phyloP scores from a whole-genome alignment of 2,797 vertebrate species.

The Rhinoraja longicauda region DNA sequence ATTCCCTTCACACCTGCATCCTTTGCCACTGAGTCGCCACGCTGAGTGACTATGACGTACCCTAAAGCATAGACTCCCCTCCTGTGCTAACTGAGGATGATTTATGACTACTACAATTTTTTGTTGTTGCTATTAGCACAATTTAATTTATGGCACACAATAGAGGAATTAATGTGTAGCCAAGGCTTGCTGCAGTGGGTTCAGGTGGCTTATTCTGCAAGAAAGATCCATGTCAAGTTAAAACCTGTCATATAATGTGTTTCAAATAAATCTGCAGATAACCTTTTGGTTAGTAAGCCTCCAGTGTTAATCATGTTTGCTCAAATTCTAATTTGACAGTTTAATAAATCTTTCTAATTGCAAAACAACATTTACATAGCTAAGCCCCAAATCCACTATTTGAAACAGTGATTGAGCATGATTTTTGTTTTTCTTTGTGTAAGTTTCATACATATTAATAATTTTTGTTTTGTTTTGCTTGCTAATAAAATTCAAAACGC shows the following conservation, averaged over 20 bases:
- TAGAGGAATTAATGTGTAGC: slow-evolving; percentile 64
- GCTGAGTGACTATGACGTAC: slow-evolving; percentile 61
- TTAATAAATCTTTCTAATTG: slow-evolving; percentile 54
- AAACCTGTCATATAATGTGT: slow-evolving; percentile 27
- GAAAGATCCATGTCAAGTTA: slow-evolving; percentile 18
- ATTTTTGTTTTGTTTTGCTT: not conserved
- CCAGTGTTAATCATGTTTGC: slow-evolving; percentile 47
- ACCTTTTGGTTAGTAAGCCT: slow-evolving; percentile 44
- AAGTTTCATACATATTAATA: not conserved
- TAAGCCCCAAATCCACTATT: not conserved
- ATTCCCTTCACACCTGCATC: slow-evolving; percentile 66
- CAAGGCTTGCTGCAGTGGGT: slow-evolving; percentile 60
- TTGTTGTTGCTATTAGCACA: slow-evolving; percentile 65
- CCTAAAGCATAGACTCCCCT: slow-evolving; percentile 58
- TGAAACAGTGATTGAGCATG: not conserved
- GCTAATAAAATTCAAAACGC: not conserved
- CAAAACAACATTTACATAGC: slow-evolving; percentile 2
- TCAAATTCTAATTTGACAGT: slow-evolving; percentile 53
- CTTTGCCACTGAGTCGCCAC: slow-evolving; percentile 56
- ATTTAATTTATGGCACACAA: slow-evolving; percentile 82
- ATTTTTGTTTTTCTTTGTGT: not conserved
- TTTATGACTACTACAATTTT: slow-evolving; percentile 65
- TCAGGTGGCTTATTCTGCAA: slow-evolving; percentile 57
- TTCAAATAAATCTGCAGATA: slow-evolving; percentile 20
- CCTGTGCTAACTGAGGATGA: slow-evolving; percentile 58